Conservation (phyloP, 2,113 vertebrate species). For the Candoia aspera region DNA sequence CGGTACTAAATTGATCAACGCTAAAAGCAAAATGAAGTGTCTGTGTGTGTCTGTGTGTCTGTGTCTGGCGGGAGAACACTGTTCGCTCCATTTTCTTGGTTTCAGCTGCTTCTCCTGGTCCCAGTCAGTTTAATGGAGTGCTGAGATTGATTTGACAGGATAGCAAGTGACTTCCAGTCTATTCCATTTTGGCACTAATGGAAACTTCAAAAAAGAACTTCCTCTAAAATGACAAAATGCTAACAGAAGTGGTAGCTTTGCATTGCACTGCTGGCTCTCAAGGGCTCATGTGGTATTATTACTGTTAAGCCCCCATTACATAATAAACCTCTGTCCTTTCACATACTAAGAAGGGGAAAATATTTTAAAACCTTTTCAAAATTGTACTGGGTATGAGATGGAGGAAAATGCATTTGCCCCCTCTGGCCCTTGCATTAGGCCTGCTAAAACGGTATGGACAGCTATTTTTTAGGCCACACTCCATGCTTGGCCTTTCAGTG, state of each 20-base stretch:
- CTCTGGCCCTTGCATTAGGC: background rate
- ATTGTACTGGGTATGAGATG: background rate
- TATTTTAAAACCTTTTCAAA: background rate
- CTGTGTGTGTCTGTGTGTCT: background rate
- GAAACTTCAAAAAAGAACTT: background rate
- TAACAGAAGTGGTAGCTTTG: background rate
- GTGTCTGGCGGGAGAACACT: background rate
- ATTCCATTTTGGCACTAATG: background rate
- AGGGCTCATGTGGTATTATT: background rate
- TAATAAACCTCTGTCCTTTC: background rate
- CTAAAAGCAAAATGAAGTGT: background rate
- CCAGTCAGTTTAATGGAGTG: background rate
- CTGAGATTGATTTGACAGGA: background rate
- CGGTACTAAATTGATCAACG: background rate
- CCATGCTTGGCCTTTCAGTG: background rate
- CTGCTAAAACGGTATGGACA: background rate
- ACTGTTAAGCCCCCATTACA: background rate
- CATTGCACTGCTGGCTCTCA: background rate
- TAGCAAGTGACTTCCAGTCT: background rate
- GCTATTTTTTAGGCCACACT: background rate
- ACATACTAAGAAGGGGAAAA: background rate
- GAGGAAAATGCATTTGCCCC: background rate
- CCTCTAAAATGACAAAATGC: slow-evolving; percentile 1
- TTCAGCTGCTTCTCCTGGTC: background rate
- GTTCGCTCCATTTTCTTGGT: background rate